Evolutionary conservation across 2,113 vertebrate genomes (phyloP).

Genomic region (Triplophysa siluroides): DNA sequence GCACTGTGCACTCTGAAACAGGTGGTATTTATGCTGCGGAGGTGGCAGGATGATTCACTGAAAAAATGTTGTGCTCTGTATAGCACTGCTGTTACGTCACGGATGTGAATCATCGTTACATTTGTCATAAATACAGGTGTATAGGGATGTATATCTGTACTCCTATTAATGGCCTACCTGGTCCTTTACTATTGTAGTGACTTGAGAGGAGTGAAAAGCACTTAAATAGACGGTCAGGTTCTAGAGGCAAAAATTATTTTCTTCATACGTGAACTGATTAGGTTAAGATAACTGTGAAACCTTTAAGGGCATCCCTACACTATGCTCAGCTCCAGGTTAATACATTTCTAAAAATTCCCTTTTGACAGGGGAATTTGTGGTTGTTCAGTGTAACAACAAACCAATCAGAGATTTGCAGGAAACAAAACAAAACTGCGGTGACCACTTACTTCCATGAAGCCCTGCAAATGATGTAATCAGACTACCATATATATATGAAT

Average conservation of each 20-base stretch:
- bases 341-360: no score
- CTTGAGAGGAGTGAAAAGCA: not conserved
- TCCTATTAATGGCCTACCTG: not conserved
- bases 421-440: no score
- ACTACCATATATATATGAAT: no score
- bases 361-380: no score
- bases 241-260: not conserved
- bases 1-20: slow-evolving; percentile 47
- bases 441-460: no score
- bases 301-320: no score
- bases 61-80: slow-evolving; percentile 38
- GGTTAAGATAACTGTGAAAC: no score
- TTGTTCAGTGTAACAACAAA: no score
- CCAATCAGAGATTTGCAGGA: no score
- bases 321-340: no score
- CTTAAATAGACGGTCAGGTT: not conserved
- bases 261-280: no score
- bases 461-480: no score
- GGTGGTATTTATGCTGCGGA: slow-evolving; percentile 58
- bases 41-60: slow-evolving; percentile 60
- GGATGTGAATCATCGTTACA: slow-evolving; percentile 41
- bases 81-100: slow-evolving; percentile 49
- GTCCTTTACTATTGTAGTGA: not conserved
- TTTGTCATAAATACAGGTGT: slow-evolving; percentile 35
- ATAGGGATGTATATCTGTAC: not conserved